These are phyloP conservation scores for Tragelaphus buxtoni DNA, from an alignment of 2,113 vertebrate species.

Conservation along the genomic window DNA sequence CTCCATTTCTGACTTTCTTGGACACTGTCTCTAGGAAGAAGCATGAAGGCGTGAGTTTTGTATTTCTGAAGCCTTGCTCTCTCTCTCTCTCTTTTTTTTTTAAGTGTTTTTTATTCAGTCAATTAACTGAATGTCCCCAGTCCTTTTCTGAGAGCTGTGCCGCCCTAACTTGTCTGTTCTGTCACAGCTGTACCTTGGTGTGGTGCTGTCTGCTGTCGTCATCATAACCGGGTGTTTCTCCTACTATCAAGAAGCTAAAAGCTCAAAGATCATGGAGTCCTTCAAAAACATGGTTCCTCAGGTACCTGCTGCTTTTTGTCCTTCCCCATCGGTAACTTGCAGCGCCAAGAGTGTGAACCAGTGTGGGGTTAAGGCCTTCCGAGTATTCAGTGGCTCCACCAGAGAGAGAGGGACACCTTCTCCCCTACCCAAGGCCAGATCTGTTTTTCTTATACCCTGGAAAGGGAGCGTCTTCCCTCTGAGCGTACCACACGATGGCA, in stretches of 20 bases:
- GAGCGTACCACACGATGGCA: fast-evolving
- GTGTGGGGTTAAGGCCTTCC: neutral
- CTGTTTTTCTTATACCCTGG: neutral
- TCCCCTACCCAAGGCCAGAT: neutral
- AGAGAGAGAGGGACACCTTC: neutral
- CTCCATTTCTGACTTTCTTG: neutral
- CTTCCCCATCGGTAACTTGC: neutral
- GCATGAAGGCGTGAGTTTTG: neutral
- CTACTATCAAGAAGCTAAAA: constrained; percentile 98
- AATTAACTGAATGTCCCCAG: fast-evolving
- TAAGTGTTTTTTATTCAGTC: neutral
- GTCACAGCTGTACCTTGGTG: constrained; percentile 91
- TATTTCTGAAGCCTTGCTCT: neutral
- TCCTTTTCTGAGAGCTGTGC: fast-evolving
- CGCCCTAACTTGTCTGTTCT: neutral
- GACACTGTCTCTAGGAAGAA: neutral
- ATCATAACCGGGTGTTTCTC: constrained; percentile 98
- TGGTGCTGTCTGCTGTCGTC: constrained; percentile 94
- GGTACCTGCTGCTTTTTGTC: constrained; percentile 77
- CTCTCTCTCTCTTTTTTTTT: neutral
- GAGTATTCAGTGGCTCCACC: neutral
- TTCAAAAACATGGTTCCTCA: constrained; percentile 99
- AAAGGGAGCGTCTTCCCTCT: no score
- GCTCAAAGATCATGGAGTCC: constrained; percentile 99
- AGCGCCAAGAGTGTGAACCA: neutral